phyloP scores from a whole-genome alignment of 2,888 invertebrate genomes.

The Noctua comes region DNA sequence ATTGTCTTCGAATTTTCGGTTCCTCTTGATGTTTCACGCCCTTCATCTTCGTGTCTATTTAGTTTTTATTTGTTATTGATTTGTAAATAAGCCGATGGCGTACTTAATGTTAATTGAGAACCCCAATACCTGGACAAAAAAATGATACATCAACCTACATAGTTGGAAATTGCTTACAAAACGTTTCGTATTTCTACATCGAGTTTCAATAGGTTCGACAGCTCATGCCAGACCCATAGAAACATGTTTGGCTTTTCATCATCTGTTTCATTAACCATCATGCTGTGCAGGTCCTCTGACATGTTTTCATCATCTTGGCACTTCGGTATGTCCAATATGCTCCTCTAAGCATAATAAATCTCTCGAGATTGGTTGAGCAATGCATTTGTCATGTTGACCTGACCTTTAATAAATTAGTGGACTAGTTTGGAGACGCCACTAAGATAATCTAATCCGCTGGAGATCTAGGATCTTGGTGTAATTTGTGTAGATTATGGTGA shows the following conservation, averaged over 20 bases:
- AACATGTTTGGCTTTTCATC: background rate
- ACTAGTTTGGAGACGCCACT: slow-evolving; percentile 13
- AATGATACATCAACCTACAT: background rate
- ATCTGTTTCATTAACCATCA: background rate
- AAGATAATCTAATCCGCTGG: slow-evolving; percentile 25
- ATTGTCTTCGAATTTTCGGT: background rate
- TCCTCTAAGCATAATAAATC: slow-evolving; percentile 33
- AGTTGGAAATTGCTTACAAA: background rate
- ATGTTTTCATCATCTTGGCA: background rate
- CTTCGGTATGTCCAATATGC: background rate
- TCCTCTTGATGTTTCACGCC: background rate
- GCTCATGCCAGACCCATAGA: background rate
- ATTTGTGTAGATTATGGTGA: slow-evolving; percentile 10
- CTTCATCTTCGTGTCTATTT: background rate
- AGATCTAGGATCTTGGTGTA: slow-evolving; percentile 1
- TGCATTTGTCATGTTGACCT: slow-evolving; percentile 22
- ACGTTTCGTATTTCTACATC: background rate
- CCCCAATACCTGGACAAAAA: background rate
- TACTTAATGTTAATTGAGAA: background rate
- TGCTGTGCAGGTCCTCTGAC: background rate
- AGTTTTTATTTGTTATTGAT: background rate
- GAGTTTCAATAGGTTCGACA: background rate
- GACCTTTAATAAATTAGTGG: slow-evolving; percentile 34
- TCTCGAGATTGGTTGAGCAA: slow-evolving; percentile 21
- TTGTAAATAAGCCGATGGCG: background rate